phyloP scores from a whole-genome alignment of 1,140 invertebrate genomes.

The Diachasma alloeum region DNA sequence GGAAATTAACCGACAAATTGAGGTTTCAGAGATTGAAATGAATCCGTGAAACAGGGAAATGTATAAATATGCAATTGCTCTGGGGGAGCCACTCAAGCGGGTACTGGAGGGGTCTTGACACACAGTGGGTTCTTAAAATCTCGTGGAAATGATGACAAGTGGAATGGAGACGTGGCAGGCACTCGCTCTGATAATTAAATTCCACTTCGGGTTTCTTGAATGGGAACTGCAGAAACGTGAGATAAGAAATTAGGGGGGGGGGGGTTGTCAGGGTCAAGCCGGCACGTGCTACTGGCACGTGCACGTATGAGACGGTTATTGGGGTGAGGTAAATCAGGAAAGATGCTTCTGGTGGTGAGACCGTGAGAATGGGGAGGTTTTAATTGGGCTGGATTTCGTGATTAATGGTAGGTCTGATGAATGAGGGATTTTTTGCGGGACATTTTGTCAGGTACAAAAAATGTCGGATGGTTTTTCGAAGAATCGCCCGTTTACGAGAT shows the following conservation, averaged over 20 bases:
- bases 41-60: background rate
- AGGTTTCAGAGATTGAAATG: background rate
- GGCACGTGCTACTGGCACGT: background rate
- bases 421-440: background rate
- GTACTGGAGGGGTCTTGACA: too few species aligned
- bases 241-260: background rate
- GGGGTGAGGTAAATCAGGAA: too few species aligned
- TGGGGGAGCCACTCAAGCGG: too few species aligned
- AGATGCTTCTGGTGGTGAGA: too few species aligned
- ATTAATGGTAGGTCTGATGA: background rate
- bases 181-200: constrained; percentile 1
- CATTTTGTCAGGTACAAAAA: background rate
- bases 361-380: too few species aligned
- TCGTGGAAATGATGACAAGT: background rate
- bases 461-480: too few species aligned
- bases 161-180: background rate
- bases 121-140: background rate
- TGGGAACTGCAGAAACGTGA: background rate
- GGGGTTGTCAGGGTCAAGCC: background rate
- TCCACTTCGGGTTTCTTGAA: background rate
- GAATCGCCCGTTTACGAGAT: too few species aligned
- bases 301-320: background rate
- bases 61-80: background rate
- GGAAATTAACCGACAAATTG: background rate
- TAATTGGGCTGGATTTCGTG: too few species aligned